phyloP scores from a whole-genome alignment of 2,888 invertebrate genomes.

The Melanostoma mellinum region DNA sequence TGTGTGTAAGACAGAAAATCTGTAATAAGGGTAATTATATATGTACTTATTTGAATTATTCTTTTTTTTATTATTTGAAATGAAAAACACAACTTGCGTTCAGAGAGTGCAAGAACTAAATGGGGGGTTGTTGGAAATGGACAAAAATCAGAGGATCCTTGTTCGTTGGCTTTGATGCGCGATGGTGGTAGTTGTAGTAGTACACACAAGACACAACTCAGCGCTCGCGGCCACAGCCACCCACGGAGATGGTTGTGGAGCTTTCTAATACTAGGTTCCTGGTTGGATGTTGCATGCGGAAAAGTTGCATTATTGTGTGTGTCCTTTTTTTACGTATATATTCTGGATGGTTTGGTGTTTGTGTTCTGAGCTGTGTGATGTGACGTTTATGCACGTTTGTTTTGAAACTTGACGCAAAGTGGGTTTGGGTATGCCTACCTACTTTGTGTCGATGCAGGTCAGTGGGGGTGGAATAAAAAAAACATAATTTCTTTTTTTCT shows the following conservation, averaged over 20 bases:
- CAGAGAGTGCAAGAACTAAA: constrained; percentile 83
- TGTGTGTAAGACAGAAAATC: constrained; percentile 67
- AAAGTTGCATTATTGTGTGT: constrained; percentile 6
- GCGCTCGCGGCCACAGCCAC: neutral
- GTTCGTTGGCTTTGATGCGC: constrained; percentile 26
- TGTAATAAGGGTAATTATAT: constrained; percentile 48
- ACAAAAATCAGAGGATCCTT: constrained; percentile 67
- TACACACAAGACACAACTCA: constrained; percentile 72
- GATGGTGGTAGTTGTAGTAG: constrained; percentile 6
- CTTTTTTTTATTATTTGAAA: constrained; percentile 77
- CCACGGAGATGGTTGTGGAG: constrained; percentile 4
- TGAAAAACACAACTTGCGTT: constrained; percentile 82
- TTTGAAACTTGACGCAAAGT: constrained; percentile 62
- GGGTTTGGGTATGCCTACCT: constrained; percentile 9
- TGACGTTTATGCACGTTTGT: constrained; percentile 45
- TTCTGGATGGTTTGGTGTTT: neutral
- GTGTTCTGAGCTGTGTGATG: neutral
- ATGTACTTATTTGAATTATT: constrained; percentile 75
- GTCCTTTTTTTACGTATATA: neutral
- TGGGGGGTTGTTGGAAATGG: constrained; percentile 75
- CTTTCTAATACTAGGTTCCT: constrained; percentile 49
- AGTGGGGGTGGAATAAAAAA: constrained; percentile 39
- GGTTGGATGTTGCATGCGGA: constrained; percentile 61
- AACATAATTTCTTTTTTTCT: constrained; percentile 30
- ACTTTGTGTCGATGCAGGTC: constrained; percentile 53